Evolutionary conservation across 2,113 vertebrate genomes (phyloP).

Genomic region (Dipodomys merriami): DNA sequence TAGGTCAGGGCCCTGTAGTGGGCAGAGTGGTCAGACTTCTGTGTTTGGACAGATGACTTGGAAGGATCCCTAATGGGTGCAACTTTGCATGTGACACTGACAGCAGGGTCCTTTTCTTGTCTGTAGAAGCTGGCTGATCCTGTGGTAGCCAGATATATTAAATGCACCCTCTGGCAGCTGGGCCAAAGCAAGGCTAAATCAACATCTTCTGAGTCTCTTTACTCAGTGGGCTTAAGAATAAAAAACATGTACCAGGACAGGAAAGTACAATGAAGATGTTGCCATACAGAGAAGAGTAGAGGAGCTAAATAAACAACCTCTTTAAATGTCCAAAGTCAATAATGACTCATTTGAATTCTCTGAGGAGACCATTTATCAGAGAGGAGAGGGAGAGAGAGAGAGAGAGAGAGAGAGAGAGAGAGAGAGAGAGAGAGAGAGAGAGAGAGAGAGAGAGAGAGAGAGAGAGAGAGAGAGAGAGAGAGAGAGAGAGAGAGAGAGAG

Average conservation of each 20-base stretch:
- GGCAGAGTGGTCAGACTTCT: too few relatives aligned
- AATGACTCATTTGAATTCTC: conserved; percentile 8
- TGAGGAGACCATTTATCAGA: not conserved
- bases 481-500: too few relatives aligned
- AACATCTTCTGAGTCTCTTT: not conserved
- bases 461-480: too few relatives aligned
- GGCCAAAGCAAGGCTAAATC: not conserved
- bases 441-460: not conserved
- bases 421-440: conserved; percentile 22
- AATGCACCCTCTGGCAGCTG: not conserved
- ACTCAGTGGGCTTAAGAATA: not conserved
- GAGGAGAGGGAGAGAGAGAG: not conserved
- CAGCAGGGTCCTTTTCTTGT: not conserved
- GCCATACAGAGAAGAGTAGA: not conserved
- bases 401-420: not conserved
- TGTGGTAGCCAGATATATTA: not conserved
- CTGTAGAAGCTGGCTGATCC: not conserved
- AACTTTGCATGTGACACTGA: not conserved
- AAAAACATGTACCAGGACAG: not conserved
- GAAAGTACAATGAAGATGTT: not conserved
- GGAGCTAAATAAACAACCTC: not conserved
- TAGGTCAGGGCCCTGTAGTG: too few relatives aligned
- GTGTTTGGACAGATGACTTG: not conserved
- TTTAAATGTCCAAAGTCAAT: not conserved
- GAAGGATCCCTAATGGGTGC: not conserved